Percentiles rank a stretch among this genome's conserved stretches.
Conservation (phyloP, 2,113 vertebrate genomes). For the Chascanopsetta lugubris region DNA sequence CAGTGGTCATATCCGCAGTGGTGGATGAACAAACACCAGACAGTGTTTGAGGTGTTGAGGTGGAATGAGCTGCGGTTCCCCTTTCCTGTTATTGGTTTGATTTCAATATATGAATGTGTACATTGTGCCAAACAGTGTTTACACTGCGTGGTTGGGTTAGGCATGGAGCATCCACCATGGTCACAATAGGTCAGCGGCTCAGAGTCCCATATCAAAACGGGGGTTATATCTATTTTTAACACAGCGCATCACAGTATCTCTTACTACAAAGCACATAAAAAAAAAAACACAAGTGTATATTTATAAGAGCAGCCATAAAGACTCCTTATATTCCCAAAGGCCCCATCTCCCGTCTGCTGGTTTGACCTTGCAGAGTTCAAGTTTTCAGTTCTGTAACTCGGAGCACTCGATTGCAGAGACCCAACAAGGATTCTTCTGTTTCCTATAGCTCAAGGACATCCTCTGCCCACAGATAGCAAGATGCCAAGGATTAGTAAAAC, state of each 20-base stretch:
- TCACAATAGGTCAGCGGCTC: not conserved
- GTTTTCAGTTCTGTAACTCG: slow-evolving; percentile 6
- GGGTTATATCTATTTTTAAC: not conserved
- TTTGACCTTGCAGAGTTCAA: slow-evolving; percentile 33
- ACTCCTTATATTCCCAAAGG: not conserved
- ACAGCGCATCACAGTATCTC: not conserved
- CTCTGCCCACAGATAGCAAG: slow-evolving; percentile 20
- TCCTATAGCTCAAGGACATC: slow-evolving; percentile 48
- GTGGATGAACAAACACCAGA: slow-evolving; percentile 43
- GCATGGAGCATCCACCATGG: not conserved
- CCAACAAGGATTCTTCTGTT: slow-evolving; percentile 50
- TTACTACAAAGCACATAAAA: not conserved
- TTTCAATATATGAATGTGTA: slow-evolving; percentile 41
- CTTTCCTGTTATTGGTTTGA: slow-evolving; percentile 52
- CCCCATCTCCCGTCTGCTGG: not conserved
- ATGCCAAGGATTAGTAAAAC: slow-evolving; percentile 1
- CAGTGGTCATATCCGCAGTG: slow-evolving; percentile 7
- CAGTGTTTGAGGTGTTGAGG: slow-evolving; percentile 54
- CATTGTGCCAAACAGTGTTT: slow-evolving; percentile 26
- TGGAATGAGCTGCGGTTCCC: slow-evolving; percentile 66
- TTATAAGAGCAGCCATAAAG: not conserved
- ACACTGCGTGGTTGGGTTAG: slow-evolving; percentile 5
- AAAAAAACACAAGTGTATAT: not conserved
- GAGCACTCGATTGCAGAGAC: slow-evolving; percentile 47
- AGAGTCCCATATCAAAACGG: not conserved